Evolutionary conservation across 2,797 vertebrate genomes (phyloP).

Genomic region (Falco naumanni): DNA sequence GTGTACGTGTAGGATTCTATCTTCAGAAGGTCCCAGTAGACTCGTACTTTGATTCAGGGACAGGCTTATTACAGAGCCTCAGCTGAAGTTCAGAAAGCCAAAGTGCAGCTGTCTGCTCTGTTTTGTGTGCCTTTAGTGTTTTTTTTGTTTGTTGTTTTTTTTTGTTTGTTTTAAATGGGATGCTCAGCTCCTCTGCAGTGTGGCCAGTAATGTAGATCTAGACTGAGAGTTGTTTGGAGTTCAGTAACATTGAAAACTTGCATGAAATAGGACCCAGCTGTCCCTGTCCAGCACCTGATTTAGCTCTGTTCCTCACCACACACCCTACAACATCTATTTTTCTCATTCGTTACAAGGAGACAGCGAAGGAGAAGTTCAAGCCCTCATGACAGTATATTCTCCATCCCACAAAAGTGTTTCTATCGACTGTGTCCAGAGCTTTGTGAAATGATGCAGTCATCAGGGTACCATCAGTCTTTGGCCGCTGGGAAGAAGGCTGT

Average conservation of each 20-base stretch:
- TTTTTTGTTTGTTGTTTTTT: neutral
- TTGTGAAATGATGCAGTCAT: neutral
- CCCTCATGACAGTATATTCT: neutral
- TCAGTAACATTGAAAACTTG: neutral
- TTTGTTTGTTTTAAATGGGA: neutral
- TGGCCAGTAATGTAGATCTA: neutral
- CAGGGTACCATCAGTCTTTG: neutral
- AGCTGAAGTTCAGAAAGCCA: neutral
- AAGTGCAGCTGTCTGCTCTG: neutral
- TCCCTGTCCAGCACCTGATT: neutral
- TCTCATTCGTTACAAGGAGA: neutral
- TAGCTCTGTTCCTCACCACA: neutral
- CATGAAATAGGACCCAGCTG: neutral
- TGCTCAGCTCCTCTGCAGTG: neutral
- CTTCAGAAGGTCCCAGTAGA: neutral
- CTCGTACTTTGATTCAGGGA: neutral
- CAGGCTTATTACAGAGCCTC: neutral
- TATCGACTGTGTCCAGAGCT: neutral
- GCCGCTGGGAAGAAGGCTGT: neutral
- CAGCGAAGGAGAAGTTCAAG: neutral
- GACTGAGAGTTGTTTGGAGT: neutral
- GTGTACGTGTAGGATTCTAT: fast-evolving
- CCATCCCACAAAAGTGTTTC: neutral
- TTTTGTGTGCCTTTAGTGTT: neutral
- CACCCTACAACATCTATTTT: neutral